Evolutionary conservation across 2,888 invertebrate genomes (phyloP).

Genomic region (Gryllus longicercus): DNA sequence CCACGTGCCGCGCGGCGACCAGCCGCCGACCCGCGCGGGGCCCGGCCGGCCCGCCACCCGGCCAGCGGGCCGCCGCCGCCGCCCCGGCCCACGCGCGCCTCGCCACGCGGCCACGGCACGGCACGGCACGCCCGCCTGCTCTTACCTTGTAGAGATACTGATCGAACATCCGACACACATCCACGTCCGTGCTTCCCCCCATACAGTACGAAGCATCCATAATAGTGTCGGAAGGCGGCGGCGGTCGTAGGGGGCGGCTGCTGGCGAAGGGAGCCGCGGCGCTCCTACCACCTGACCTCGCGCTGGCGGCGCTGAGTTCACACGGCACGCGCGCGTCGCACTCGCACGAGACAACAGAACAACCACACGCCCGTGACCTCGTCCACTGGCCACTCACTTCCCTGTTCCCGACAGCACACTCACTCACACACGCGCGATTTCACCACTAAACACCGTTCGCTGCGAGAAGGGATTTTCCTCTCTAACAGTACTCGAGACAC

Average conservation of each 20-base stretch:
- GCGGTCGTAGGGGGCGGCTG: background rate
- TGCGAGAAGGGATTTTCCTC: too few relatives aligned
- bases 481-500: constrained; percentile 19
- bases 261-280: background rate
- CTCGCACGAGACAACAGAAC: too few relatives aligned
- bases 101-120: background rate
- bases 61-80: background rate
- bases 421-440: background rate
- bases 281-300: background rate
- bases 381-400: background rate
- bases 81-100: background rate
- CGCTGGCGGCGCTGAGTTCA: background rate
- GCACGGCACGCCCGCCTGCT: constrained; percentile 26
- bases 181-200: constrained; percentile 52
- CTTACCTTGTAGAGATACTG: constrained; percentile 63
- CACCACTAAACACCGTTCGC: too few relatives aligned
- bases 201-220: constrained; percentile 64
- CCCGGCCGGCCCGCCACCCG: too few relatives aligned
- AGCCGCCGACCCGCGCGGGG: too few relatives aligned
- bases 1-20: background rate
- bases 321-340: background rate
- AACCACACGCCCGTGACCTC: background rate
- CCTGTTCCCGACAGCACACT: background rate
- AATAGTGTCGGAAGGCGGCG: constrained; percentile 36
- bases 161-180: constrained; percentile 63